These are phyloP conservation scores for Dasypolia templi DNA, from an alignment of 2,888 invertebrate genomes.

Conservation along the genomic window DNA sequence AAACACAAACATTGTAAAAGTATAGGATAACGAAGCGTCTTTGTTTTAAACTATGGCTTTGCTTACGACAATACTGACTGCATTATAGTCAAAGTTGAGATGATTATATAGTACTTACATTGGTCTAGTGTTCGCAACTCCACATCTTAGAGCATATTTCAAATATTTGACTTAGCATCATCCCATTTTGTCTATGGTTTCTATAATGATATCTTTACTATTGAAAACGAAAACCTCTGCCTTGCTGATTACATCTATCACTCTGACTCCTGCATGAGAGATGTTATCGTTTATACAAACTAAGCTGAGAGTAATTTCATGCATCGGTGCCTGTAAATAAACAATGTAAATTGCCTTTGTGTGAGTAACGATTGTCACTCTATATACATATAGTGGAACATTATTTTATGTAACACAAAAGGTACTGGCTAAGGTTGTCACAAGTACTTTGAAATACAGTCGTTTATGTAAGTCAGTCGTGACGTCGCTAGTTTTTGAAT, in stretches of 20 bases:
- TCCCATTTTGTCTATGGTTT: neutral
- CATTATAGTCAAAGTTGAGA: neutral
- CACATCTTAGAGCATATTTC: neutral
- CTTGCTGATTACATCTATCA: slow-evolving; percentile 34
- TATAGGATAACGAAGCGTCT: too few species aligned
- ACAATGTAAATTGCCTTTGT: slow-evolving; percentile 79
- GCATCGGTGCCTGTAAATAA: slow-evolving; percentile 75
- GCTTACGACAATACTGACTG: neutral
- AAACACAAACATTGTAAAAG: too few species aligned
- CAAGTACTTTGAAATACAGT: slow-evolving; percentile 1
- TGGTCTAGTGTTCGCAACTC: neutral
- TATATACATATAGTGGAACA: slow-evolving; percentile 27
- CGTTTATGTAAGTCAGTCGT: neutral
- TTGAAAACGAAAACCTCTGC: slow-evolving; percentile 37
- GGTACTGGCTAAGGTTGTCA: slow-evolving; percentile 46
- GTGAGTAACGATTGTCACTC: slow-evolving; percentile 59
- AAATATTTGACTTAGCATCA: neutral
- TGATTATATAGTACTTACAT: neutral
- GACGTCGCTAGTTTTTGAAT: neutral
- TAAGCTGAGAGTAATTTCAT: slow-evolving; percentile 80
- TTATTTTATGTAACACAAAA: slow-evolving; percentile 42
- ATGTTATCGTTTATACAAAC: slow-evolving; percentile 62
- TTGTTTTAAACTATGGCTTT: neutral
- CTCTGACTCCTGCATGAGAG: slow-evolving; percentile 33
- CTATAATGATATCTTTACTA: neutral